Conservation (phyloP, 2,797 vertebrate species). For the Staurois parvus region DNA sequence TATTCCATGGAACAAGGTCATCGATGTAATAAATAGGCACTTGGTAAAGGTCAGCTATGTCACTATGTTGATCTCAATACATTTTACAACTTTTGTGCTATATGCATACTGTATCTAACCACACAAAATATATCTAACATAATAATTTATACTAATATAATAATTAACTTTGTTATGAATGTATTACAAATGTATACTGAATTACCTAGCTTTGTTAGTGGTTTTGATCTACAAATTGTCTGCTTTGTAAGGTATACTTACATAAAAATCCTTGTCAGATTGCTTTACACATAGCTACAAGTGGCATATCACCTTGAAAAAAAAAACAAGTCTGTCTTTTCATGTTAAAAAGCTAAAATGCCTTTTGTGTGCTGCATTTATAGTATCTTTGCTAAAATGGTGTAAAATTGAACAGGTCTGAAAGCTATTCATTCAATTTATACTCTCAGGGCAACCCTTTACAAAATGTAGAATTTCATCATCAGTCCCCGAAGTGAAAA, state of each 20-base stretch:
- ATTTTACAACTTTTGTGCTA: too few species aligned
- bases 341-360: conserved; percentile 64
- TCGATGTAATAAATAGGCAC: too few species aligned
- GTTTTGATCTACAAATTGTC: not conserved
- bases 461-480: conserved; percentile 78
- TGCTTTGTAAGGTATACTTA: not conserved
- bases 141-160: too few species aligned
- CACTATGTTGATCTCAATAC: too few species aligned
- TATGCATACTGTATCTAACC: too few species aligned
- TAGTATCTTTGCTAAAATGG: conserved; percentile 65
- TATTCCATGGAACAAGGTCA: too few species aligned
- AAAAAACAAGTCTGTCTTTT: conserved; percentile 48
- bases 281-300: conserved; percentile 36
- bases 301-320: conserved; percentile 58
- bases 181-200: not conserved
- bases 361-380: conserved; percentile 65
- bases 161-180: not conserved
- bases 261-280: not conserved
- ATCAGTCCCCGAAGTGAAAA: conserved; percentile 75
- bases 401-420: conserved; percentile 68
- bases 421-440: conserved; percentile 75
- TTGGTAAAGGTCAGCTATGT: too few species aligned
- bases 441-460: conserved; percentile 72
- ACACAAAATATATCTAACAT: too few species aligned
- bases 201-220: not conserved